Base-by-base conservation (phyloP, 2,113 vertebrate species). In the Aegotheles bennettii region DNA sequence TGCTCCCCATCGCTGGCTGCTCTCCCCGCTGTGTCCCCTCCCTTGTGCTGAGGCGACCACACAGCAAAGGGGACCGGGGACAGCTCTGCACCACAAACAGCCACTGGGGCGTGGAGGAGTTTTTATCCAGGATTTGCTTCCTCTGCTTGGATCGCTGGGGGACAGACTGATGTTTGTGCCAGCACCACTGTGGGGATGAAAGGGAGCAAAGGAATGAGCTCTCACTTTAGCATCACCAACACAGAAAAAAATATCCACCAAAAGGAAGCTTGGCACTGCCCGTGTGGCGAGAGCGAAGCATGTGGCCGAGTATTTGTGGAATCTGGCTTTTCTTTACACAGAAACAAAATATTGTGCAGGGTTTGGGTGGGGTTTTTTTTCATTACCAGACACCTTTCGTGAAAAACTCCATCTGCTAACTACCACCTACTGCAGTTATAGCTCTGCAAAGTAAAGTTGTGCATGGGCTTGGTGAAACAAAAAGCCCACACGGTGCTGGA, bases 371-470 rank as follows among this genome's bases (percentile, higher is more conserved):
- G 48, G 12, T 38, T 83, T 74, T 81, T 73, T 77, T 59, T 11
- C 63, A 77, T 90, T 70, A 77, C 35, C 78, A 94, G 57, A 83
- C 84, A 94, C 90, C 88, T 92, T 80, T 63, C 51, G 43, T 16
- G 42, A 82, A 91, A 91, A 93, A 42, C 82, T 91, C 96, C 82
- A 92, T 93, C 94, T 91, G 94, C 84, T 80, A 40, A 93, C 85
- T 69, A 86, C 91, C 91, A 91, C 95, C 90, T 95, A 85, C 93
- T 88, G 84, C 18, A 1, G 67, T 76, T 84, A 83, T 15, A 93
- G 93, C 90, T 80, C 59, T 74, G 75, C 54, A 68, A 74, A 90
- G n/a, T 35, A 88, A 95, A 90, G 47, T 36, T 86, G 64, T 50
- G 57, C 50, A 64, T 56, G 56, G 64, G 65, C 73, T 87, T 60